A percentile compares a stretch with the other conserved stretches of the same genome.
Evolutionary conservation across 2,888 invertebrate species (phyloP).

Genomic region (Drosophila sordidula): DNA sequence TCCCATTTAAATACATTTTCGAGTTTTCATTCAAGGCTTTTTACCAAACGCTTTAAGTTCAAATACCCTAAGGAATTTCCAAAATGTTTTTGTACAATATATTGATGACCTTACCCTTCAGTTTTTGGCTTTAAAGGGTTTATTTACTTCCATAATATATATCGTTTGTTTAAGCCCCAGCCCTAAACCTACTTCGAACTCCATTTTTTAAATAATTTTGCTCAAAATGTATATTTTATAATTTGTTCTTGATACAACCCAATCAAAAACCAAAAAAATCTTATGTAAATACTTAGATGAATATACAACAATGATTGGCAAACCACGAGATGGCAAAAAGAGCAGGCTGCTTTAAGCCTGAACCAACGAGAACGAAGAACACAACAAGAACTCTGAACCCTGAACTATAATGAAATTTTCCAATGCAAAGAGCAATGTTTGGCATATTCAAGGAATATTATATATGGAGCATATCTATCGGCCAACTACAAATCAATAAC

Average conservation of each 20-base stretch:
- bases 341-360: slow-evolving; percentile 84
- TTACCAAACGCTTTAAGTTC: slow-evolving; percentile 25
- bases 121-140: slow-evolving; percentile 2
- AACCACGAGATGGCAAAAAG: slow-evolving; percentile 85
- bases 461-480: slow-evolving; percentile 24
- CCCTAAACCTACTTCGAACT: slow-evolving; percentile 8
- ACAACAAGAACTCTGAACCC: slow-evolving; percentile 26
- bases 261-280: slow-evolving; percentile 67
- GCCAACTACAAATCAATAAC: slow-evolving; percentile 2
- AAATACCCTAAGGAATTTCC: not conserved
- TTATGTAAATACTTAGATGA: slow-evolving; percentile 84
- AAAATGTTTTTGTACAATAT: slow-evolving; percentile 20
- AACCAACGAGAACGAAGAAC: slow-evolving; percentile 35
- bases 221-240: slow-evolving; percentile 40
- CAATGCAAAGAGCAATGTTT: slow-evolving; percentile 34
- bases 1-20: slow-evolving; percentile 15
- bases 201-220: slow-evolving; percentile 27
- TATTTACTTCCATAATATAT: not conserved
- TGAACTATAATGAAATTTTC: slow-evolving; percentile 11
- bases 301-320: slow-evolving; percentile 85
- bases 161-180: too few species aligned
- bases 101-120: slow-evolving; percentile 23
- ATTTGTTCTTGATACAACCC: slow-evolving; percentile 43
- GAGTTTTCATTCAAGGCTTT: slow-evolving; percentile 22
- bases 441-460: slow-evolving; percentile 12